Percentiles rank a stretch among this genome's conserved stretches.
Evolutionary conservation across 1,140 invertebrate species (phyloP).

Genomic region (Goniozus legneri): DNA sequence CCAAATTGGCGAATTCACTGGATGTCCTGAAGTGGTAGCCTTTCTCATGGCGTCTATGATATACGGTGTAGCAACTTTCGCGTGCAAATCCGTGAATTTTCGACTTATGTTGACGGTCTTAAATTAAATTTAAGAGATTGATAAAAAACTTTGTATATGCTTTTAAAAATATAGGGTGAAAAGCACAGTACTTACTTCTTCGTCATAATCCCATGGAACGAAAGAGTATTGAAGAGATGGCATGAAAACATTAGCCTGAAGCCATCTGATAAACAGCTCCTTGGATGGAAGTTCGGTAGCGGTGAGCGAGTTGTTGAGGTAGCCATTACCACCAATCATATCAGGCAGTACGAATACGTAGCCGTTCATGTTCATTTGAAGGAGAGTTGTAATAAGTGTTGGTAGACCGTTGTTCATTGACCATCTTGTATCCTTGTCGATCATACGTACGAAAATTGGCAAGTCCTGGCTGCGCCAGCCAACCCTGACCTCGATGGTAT

Average conservation of each 20-base stretch:
- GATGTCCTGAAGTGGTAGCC: slow-evolving; percentile 63
- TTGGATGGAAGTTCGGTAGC: slow-evolving; percentile 57
- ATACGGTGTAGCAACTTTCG: slow-evolving; percentile 59
- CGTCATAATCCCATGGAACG: slow-evolving; percentile 82
- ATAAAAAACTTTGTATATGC: too few species aligned
- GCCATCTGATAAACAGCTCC: slow-evolving; percentile 88
- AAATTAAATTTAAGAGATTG: slow-evolving; percentile 25
- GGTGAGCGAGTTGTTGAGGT: slow-evolving; percentile 53
- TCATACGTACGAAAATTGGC: slow-evolving; percentile 83
- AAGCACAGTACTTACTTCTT: slow-evolving; percentile 58
- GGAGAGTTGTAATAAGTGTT: slow-evolving; percentile 74
- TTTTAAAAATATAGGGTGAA: too few species aligned
- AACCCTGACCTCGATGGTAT: slow-evolving; percentile 70
- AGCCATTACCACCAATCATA: slow-evolving; percentile 90
- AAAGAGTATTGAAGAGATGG: slow-evolving; percentile 85
- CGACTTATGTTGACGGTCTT: slow-evolving; percentile 65
- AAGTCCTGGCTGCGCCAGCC: slow-evolving; percentile 68
- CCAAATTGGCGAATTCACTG: slow-evolving; percentile 88
- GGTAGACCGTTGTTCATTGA: slow-evolving; percentile 72
- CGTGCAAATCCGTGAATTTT: slow-evolving; percentile 67
- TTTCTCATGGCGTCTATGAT: slow-evolving; percentile 63
- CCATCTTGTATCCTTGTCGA: slow-evolving; percentile 84
- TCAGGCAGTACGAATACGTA: slow-evolving; percentile 85
- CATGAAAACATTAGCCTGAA: slow-evolving; percentile 83
- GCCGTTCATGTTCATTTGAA: slow-evolving; percentile 79